Evolutionary conservation across 2,888 invertebrate genomes (phyloP), one percentile per base, ranked within the genome.

Genomic region (Monoplex corrugatus): DNA sequence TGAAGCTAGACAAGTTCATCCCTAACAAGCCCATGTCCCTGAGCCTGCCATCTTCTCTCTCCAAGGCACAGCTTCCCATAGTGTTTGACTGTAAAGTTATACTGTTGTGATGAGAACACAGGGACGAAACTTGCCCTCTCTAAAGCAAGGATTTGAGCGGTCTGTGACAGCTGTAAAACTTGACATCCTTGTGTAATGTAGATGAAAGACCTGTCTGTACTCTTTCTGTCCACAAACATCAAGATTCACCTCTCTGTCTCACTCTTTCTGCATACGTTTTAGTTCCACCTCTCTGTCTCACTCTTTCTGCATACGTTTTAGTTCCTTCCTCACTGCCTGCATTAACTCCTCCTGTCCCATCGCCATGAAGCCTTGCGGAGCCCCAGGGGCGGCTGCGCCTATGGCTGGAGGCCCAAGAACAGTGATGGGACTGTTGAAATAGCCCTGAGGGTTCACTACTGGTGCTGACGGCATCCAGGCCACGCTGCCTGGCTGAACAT

Each of bases 251-350:
- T 87, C 1, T 50, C 83, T 83, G n/a, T 83, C 38, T 57, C 28
- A 63, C 83, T 82, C 83, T 88, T 57, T 82, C 57, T 43, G 13
- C 44, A 28, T 28, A 28, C 57, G 63, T 87, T 16, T 83, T n/a
- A 35, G 32, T 75, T 75, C 75, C 38, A 28, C n/a, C 38, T 75
- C n/a, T 82, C 82, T 82, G 13, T 13, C n/a, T 75, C 75, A 72
- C 43, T 86, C 75, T n/a, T 87, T 57, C 82, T 87, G 87, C 38
- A 87, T 50, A 40, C 87, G 87, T n/a, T 82, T 87, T 19, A 87
- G 87, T 32, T 87, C 87, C 40, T 80, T 87, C n/a, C 63, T 35
- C n/a, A 88, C 68, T 35, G 82, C 83, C 45, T 83, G 88, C 83
- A 88, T 88, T 44, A 88, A 32, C 38, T 88, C 83, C 13, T 88